Conservation (phyloP, 2,113 vertebrate species). For the Psittacula cyanocephala region DNA sequence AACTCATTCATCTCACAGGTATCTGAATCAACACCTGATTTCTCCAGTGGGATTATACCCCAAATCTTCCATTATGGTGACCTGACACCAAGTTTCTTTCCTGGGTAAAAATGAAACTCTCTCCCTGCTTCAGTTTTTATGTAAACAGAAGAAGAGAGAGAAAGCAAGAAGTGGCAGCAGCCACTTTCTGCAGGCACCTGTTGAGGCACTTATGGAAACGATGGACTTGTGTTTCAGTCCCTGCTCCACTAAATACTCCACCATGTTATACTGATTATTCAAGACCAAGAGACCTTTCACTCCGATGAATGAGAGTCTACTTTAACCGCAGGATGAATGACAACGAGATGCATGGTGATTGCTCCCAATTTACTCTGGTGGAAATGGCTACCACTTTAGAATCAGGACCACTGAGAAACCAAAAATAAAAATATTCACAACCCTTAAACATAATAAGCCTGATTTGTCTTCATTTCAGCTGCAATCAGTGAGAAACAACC, state of each 20-base stretch:
- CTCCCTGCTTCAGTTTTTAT: not conserved
- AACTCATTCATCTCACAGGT: not conserved
- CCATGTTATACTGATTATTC: not conserved
- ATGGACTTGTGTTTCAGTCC: not conserved
- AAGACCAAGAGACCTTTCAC: not conserved
- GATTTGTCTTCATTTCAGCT: slow-evolving; percentile 53
- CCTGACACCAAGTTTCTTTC: not conserved
- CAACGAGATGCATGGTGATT: slow-evolving; percentile 16
- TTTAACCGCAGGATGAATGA: not conserved
- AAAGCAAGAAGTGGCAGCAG: not conserved
- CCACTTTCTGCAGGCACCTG: not conserved
- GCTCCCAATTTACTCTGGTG: slow-evolving; percentile 7
- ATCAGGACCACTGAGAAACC: slow-evolving; percentile 35
- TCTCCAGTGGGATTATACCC: not conserved
- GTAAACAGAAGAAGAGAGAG: not conserved
- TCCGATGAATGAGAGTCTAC: not conserved
- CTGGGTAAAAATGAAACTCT: not conserved
- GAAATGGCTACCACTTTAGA: slow-evolving; percentile 40
- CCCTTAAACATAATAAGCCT: slow-evolving; percentile 44
- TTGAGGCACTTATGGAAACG: not conserved
- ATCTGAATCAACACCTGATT: not conserved
- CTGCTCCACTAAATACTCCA: not conserved
- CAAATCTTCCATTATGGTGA: not conserved
- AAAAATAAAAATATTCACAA: slow-evolving; percentile 56
- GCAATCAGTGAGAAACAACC: slow-evolving; percentile 30